A percentile compares a stretch with the other conserved stretches of the same genome.
Conservation (phyloP, 1,140 invertebrate species). For the Hylaeus anthracinus region DNA sequence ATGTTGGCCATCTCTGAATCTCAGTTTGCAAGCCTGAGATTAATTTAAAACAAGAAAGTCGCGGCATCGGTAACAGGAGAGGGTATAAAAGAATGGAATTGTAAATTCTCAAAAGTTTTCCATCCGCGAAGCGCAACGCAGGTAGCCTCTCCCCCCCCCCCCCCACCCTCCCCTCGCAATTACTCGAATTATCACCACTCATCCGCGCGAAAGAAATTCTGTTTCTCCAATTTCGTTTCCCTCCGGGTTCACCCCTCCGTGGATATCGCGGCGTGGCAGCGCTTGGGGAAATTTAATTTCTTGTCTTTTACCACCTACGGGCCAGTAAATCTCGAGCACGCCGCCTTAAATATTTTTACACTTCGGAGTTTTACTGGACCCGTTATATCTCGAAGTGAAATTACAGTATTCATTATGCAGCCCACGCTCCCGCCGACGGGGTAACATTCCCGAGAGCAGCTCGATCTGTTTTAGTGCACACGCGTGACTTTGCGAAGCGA, state of each 20-base stretch:
- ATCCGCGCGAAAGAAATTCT: background rate
- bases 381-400: constrained; percentile 1
- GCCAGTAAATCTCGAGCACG: constrained; percentile 1
- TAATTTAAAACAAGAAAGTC: background rate
- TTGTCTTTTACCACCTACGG: constrained; percentile 22
- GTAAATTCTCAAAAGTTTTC: background rate
- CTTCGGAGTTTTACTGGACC: constrained; percentile 4
- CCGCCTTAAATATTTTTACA: constrained; percentile 11
- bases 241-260: background rate
- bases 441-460: background rate
- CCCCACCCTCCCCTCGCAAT: background rate
- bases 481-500: background rate
- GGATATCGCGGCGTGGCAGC: background rate
- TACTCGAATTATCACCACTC: constrained; percentile 2
- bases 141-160: background rate
- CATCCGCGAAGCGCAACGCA: background rate
- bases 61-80: background rate
- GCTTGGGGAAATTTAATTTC: constrained; percentile 5
- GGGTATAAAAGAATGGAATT: background rate
- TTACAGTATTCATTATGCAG: constrained; percentile 9
- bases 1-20: no score
- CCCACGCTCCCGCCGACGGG: background rate
- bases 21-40: background rate
- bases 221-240: background rate
- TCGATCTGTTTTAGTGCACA: constrained; percentile 2